phyloP scores from a whole-genome alignment of 2,888 invertebrate genomes.

The Peribatodes rhomboidaria region DNA sequence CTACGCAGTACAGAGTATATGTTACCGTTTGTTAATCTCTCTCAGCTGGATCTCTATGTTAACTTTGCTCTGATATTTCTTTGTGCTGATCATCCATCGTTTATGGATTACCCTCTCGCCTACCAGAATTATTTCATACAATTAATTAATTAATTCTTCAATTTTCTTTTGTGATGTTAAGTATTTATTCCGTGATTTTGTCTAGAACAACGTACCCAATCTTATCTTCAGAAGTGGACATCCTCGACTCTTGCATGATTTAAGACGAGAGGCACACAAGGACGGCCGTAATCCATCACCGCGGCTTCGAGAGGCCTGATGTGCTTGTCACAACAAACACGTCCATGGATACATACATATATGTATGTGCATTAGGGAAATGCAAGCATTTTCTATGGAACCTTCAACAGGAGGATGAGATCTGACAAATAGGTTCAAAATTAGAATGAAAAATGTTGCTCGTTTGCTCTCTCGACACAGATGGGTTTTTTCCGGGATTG shows the following conservation, averaged over 20 bases:
- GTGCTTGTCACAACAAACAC: constrained; percentile 29
- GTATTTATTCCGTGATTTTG: neutral
- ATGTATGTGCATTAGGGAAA: constrained; percentile 32
- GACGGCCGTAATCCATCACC: constrained; percentile 29
- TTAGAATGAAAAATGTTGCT: constrained; percentile 20
- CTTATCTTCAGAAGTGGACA: constrained; percentile 12
- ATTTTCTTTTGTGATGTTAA: neutral
- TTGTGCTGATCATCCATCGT: neutral
- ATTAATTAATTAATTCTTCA: too few species aligned
- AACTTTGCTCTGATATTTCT: neutral
- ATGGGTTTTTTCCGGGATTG: neutral
- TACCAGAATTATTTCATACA: too few species aligned
- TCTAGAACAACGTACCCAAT: neutral
- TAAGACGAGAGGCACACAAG: constrained; percentile 18
- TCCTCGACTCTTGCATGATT: constrained; percentile 25
- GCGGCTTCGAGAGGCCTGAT: constrained; percentile 23
- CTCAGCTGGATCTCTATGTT: neutral
- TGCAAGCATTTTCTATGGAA: constrained; percentile 16
- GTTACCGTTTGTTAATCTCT: neutral
- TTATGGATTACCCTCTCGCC: neutral
- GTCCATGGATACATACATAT: constrained; percentile 9
- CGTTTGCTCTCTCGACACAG: constrained; percentile 9
- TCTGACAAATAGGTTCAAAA: constrained; percentile 19
- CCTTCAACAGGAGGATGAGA: constrained; percentile 3
- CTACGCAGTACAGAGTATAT: neutral